Base-by-base conservation (phyloP, 2,888 invertebrate genomes). In the Sphaerophoria taeniata region DNA sequence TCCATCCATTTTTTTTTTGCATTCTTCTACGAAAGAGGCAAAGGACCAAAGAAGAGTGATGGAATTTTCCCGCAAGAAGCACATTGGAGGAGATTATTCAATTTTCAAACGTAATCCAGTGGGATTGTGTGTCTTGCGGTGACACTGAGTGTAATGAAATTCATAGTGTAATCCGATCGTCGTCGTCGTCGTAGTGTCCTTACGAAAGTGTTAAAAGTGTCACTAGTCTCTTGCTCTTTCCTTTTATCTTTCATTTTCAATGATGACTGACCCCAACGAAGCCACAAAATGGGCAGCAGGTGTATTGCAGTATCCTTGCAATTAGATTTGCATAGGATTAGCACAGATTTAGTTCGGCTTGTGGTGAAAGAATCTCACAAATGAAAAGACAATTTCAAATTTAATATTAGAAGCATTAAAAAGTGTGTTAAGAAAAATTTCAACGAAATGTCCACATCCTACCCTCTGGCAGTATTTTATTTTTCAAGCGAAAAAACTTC, bases 141-240 rank as follows among this genome's bases (percentile, higher is more conserved):
- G 83, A 84, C 79, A 84, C 70, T 67, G 79, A 84, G 65, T 56
- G 65, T 74, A 84, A 84, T 84, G 83, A 75, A 84, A 84, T 84
- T 79, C 79, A 84, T 75, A 71, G 70, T 84, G 79, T 79, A 84
- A 84, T 84, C 83, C 83, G 79, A 84, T 84, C 71, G 47, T 53
- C 65, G n/a, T n/a, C n/a, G n/a, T n/a, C n/a, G n/a, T n/a, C n/a
- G n/a, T n/a, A n/a, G n/a, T n/a, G n/a, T n/a, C n/a, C 79, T 67
- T 67, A 79, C 49, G 65, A 79, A 75, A 67, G 79, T 84, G 74
- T 75, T 83, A 74, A 79, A 83, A 70, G 78, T 74, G 78, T 79
- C 83, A 78, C 56, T 56, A 24, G 47, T 45, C 39, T 60, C 24
- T 14, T 24, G 43, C 39, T 45, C 6, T 45, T 2, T 61, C 24